A percentile compares a stretch with the other conserved stretches of the same genome.
phyloP scores from a whole-genome alignment of 2,113 vertebrate species.

The Lagopus leucura region DNA sequence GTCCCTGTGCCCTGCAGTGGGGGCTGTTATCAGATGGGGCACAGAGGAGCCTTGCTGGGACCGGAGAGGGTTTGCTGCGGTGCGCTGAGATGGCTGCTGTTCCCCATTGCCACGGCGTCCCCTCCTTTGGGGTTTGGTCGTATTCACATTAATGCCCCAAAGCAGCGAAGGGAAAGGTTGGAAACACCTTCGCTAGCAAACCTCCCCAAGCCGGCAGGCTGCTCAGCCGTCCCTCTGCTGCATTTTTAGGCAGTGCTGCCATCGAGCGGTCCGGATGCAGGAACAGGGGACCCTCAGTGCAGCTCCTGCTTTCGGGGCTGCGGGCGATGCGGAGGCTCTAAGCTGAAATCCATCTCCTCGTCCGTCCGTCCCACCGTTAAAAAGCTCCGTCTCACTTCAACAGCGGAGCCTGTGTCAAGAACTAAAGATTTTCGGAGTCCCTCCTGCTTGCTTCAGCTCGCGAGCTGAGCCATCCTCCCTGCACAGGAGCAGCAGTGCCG shows the following conservation, averaged over 20 bases:
- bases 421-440: neutral
- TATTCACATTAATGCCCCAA: neutral
- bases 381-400: fast-evolving
- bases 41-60: neutral
- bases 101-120: neutral
- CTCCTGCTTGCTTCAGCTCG: fast-evolving
- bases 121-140: neutral
- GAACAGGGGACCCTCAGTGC: neutral
- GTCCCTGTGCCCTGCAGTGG: neutral
- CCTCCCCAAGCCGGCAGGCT: neutral
- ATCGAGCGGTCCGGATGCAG: neutral
- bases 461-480: neutral
- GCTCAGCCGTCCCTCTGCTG: neutral
- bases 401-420: fast-evolving
- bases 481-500: fast-evolving
- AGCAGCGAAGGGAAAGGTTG: fast-evolving
- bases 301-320: neutral
- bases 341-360: neutral
- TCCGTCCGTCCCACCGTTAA: fast-evolving
- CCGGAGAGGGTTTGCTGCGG: neutral
- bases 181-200: neutral
- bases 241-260: conserved; percentile 43
- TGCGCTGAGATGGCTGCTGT: neutral
- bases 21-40: neutral
- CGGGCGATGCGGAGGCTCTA: neutral